These are phyloP conservation scores for Bombycilla garrulus DNA, from an alignment of 2,113 vertebrate genomes.

Conservation along the genomic window DNA sequence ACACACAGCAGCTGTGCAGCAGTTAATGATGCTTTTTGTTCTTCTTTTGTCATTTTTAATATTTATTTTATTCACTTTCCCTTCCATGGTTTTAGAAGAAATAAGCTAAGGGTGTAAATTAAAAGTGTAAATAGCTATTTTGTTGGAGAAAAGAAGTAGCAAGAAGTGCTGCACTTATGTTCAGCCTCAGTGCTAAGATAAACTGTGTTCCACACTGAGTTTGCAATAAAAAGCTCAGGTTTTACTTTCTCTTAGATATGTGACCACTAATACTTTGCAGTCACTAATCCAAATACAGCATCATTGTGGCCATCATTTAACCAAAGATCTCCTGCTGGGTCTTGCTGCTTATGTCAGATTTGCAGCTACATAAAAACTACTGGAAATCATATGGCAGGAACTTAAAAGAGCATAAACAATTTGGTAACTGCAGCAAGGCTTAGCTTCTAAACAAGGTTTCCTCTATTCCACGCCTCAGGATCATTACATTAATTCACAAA, in stretches of 20 bases:
- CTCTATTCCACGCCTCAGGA: neutral
- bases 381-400: neutral
- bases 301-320: neutral
- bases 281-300: neutral
- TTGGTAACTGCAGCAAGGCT: neutral
- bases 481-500: neutral
- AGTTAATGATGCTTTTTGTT: constrained; percentile 40
- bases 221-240: neutral
- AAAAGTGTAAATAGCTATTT: neutral
- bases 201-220: neutral
- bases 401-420: neutral
- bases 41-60: constrained; percentile 35
- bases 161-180: neutral
- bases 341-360: neutral
- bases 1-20: constrained; percentile 42
- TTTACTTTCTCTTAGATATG: neutral
- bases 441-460: neutral
- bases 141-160: neutral
- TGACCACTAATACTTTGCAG: neutral
- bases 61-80: constrained; percentile 32
- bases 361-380: neutral
- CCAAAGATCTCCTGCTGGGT: neutral
- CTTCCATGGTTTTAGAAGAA: neutral
- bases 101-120: neutral
- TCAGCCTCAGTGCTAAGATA: neutral